These are phyloP conservation scores for Drosophila repleta DNA, from an alignment of 1,140 invertebrate species.

Conservation along the genomic window DNA sequence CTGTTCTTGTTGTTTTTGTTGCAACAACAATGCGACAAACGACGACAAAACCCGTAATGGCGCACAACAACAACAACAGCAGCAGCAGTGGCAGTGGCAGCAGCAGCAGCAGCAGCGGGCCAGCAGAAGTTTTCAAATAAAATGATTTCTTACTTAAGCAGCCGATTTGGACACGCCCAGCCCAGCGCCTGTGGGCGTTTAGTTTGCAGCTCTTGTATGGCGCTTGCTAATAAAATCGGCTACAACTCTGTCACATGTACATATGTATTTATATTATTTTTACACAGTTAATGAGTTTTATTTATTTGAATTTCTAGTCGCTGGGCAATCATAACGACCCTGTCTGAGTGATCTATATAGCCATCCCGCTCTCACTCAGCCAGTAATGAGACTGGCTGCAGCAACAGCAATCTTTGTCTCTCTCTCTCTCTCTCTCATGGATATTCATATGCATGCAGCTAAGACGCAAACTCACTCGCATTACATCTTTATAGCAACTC, in stretches of 20 bases:
- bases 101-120: slow-evolving; percentile 12
- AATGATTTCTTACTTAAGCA: slow-evolving; percentile 79
- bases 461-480: too few species aligned
- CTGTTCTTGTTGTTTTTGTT: slow-evolving; percentile 17
- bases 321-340: too few species aligned
- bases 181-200: slow-evolving; percentile 5
- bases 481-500: too few species aligned
- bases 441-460: too few species aligned
- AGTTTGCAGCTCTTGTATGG: slow-evolving; percentile 3
- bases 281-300: neutral
- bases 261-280: neutral
- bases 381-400: too few species aligned
- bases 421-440: too few species aligned
- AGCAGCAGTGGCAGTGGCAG: slow-evolving; percentile 14
- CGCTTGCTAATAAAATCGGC: neutral
- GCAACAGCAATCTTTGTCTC: too few species aligned
- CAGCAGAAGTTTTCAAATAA: slow-evolving; percentile 72
- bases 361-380: too few species aligned
- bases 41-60: slow-evolving; percentile 32
- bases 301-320: too few species aligned
- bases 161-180: slow-evolving; percentile 53
- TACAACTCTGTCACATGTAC: neutral
- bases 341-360: too few species aligned
- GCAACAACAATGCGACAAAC: slow-evolving; percentile 17
- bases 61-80: slow-evolving; percentile 17